Evolutionary conservation across 2,888 invertebrate species (phyloP), one percentile per base, ranked within the genome.

Genomic region (Trimorus sp.): DNA sequence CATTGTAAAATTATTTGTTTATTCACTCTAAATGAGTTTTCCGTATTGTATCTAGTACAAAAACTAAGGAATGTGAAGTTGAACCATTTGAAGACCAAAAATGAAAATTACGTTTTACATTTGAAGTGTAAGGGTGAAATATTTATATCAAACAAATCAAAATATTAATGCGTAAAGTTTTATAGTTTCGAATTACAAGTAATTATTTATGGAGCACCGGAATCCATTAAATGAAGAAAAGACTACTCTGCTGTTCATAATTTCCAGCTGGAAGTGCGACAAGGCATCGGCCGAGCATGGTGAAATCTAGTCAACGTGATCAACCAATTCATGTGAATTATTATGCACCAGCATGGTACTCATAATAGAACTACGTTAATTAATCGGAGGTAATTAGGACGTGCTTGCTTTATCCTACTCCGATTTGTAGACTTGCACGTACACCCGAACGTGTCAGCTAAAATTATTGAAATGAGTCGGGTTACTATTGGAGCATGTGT

Each of bases 371-470:
- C 76, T 65, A 76, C 79, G 75, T 79, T 82, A 82, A 82, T 82
- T 82, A 82, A 82, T 82, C 75, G 68, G 56, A 69, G 74, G 78
- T 82, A 82, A 82, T 82, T 79, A 82, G 82, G 66, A 79, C 82
- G 79, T 79, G 81, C 77, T 74, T 62, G 79, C 76, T 60, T 76
- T 59, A 74, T 76, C 70, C 75, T 65, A 76, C 71, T 78, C 70
- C 75, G 78, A 82, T 82, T 82, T 78, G 71, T 81, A 81, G 81
- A 73, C 60, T 58, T 77, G 58, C 77, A 63, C 77, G 73, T 74
- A 74, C 59, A 14, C 37, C 12, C 49, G 65, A 77, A 74, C 71
- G 81, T 82, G 77, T 77, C 69, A n/a, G 54, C 26, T 62, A 51
- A 45, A 76, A 73, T 73, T 71, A 76, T 71, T 68, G 48, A 73